Base-by-base conservation (phyloP, 2,888 invertebrate species). In the Monopis laevigella region DNA sequence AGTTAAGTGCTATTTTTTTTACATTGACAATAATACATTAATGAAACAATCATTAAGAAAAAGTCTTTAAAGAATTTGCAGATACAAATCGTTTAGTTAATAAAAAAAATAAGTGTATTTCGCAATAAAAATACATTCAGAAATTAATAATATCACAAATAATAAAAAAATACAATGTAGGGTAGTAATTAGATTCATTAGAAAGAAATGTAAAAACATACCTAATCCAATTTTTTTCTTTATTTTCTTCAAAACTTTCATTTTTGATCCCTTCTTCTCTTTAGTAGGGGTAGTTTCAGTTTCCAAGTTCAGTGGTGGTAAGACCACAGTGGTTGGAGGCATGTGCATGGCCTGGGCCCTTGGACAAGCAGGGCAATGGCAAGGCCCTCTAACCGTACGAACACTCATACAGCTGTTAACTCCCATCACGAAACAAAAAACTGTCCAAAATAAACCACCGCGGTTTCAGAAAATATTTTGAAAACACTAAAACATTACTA, bases 161-260 rank as follows among this genome's bases (percentile, higher is more conserved):
- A n/a, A n/a, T n/a, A n/a, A n/a, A n/a, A n/a, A n/a, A n/a, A n/a
- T n/a, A n/a, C n/a, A n/a, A n/a, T n/a, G n/a, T n/a, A n/a, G n/a
- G n/a, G n/a, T n/a, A n/a, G n/a, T n/a, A n/a, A n/a, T n/a, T n/a
- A n/a, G n/a, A n/a, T n/a, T n/a, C n/a, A n/a, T n/a, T n/a, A n/a
- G n/a, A n/a, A n/a, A n/a, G n/a, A n/a, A 28, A 28, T 28, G 54
- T 54, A 45, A 46, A 51, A 52, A 54, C 92, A 87, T 74, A 93
- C 93, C 92, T 68, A 93, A 73, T 56, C 93, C 93, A 66, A 93
- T 93, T 59, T 91, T 90, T 59, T 88, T 88, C 72, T 93, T 93
- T 58, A 93, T 89, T 66, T 93, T 93, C 84, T 93, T 93, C 48
- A 93, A 77, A 46, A 93, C 90, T 82, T 93, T 93, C 91, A 93